A percentile compares a stretch with the other conserved stretches of the same genome.
Evolutionary conservation across 2,797 vertebrate genomes (phyloP).

Genomic region (Triplophysa yarkandensis): DNA sequence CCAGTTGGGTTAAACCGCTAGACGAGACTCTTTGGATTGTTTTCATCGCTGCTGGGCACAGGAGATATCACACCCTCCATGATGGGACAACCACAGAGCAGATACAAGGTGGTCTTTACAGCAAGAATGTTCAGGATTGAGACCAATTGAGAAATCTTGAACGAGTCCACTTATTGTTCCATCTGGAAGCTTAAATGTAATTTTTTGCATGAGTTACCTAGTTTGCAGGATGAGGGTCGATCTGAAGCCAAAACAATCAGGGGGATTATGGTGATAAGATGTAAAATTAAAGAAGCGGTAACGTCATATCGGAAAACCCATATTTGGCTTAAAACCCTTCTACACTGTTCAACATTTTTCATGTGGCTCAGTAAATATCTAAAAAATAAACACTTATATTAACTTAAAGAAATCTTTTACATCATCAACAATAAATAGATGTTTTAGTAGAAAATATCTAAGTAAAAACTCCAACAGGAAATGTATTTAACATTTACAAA

Average conservation of each 20-base stretch:
- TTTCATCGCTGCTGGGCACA: constrained; percentile 48
- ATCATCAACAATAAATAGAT: no score
- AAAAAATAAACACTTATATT: no score
- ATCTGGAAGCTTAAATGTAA: constrained; percentile 28
- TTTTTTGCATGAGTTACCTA: constrained; percentile 16
- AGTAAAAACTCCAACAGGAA: no score
- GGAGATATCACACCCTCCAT: constrained; percentile 53
- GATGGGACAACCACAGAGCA: constrained; percentile 34
- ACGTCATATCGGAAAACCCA: background rate
- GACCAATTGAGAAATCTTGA: constrained; percentile 17
- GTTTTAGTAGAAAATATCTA: no score
- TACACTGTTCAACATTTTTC: no score
- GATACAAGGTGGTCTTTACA: constrained; percentile 54
- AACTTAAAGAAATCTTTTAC: no score
- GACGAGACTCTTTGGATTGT: constrained; percentile 46
- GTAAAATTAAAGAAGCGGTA: background rate
- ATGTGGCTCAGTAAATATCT: no score
- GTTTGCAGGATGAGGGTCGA: constrained; percentile 28
- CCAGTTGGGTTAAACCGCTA: constrained; percentile 49
- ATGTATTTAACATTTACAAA: no score
- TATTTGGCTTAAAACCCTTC: background rate
- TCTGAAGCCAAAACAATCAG: constrained; percentile 46
- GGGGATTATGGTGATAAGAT: constrained; percentile 32
- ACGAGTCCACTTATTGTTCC: background rate
- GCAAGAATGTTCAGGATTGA: constrained; percentile 27